phyloP scores from a whole-genome alignment of 2,113 vertebrate species.

The Jaculus jaculus region DNA sequence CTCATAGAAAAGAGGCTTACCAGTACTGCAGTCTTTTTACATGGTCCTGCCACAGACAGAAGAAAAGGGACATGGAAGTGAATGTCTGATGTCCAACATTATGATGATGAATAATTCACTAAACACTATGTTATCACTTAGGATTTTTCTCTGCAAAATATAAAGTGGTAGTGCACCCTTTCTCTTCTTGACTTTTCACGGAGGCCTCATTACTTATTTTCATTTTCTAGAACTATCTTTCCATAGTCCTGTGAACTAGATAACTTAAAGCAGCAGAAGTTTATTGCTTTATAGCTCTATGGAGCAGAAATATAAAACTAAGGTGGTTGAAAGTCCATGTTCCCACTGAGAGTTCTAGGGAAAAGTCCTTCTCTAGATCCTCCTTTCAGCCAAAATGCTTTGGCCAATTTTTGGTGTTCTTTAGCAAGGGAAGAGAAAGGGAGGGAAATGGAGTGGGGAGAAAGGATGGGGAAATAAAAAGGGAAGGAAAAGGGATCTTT shows the following conservation, averaged over 20 bases:
- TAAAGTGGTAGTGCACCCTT: neutral
- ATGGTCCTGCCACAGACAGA: neutral
- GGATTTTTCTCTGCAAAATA: neutral
- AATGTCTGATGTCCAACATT: neutral
- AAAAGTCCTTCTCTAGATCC: neutral
- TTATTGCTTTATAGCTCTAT: neutral
- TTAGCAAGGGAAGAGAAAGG: neutral
- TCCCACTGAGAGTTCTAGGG: neutral
- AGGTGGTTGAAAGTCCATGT: neutral
- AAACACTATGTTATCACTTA: neutral
- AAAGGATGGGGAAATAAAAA: no score
- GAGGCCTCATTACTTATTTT: neutral
- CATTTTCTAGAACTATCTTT: neutral
- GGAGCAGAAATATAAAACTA: neutral
- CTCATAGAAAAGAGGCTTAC: neutral
- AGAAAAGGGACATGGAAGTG: neutral
- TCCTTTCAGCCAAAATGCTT: neutral
- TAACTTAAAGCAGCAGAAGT: neutral
- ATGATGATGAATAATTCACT: neutral
- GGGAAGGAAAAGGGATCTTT: neutral
- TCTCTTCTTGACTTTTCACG: neutral
- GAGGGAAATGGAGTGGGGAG: neutral
- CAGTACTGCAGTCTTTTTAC: neutral
- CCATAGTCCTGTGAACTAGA: neutral
- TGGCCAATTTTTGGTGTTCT: neutral